Evolutionary conservation across 64 coral and sea anemone species (phyloP).

Genomic region (Cladopsammia gracilis): DNA sequence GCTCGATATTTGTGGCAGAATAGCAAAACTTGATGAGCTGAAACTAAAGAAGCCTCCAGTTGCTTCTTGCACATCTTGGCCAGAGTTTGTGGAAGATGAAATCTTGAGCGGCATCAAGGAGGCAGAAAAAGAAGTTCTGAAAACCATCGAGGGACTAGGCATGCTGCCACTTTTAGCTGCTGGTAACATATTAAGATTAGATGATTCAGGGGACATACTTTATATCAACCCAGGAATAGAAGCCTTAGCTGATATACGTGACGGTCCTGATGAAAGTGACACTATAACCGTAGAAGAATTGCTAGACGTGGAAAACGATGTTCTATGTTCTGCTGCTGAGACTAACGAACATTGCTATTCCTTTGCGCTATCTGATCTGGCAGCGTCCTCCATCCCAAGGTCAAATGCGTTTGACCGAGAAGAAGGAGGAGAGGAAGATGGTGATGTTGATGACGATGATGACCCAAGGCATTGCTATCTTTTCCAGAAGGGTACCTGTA

Average conservation of each 20-base stretch:
- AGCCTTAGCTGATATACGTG: not conserved
- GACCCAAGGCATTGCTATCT: not conserved
- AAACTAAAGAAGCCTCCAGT: not conserved
- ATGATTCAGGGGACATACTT: not conserved
- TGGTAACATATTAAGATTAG: not conserved
- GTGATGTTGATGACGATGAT: slow-evolving; percentile 15
- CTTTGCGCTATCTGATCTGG: slow-evolving; percentile 9
- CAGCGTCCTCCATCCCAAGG: not conserved
- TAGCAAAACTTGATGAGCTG: slow-evolving; percentile 51
- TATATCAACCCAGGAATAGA: slow-evolving; percentile 13
- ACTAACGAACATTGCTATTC: slow-evolving; percentile 7
- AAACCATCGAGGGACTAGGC: slow-evolving; percentile 1
- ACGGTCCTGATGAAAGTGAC: slow-evolving; percentile 59
- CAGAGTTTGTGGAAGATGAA: slow-evolving; percentile 42
- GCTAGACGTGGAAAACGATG: slow-evolving; percentile 31
- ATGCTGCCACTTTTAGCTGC: not conserved
- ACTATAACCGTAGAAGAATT: slow-evolving; percentile 37
- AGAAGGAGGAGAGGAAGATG: slow-evolving; percentile 16
- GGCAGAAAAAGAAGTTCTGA: slow-evolving; percentile 38
- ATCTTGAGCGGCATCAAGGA: slow-evolving; percentile 48
- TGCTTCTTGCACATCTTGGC: slow-evolving; percentile 28
- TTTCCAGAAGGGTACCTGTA: not conserved
- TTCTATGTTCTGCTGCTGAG: slow-evolving; percentile 27
- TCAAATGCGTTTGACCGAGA: not conserved
- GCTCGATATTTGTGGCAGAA: slow-evolving; percentile 19